Conservation (phyloP, 2,888 invertebrate species). For the Sphaerophoria taeniata region DNA sequence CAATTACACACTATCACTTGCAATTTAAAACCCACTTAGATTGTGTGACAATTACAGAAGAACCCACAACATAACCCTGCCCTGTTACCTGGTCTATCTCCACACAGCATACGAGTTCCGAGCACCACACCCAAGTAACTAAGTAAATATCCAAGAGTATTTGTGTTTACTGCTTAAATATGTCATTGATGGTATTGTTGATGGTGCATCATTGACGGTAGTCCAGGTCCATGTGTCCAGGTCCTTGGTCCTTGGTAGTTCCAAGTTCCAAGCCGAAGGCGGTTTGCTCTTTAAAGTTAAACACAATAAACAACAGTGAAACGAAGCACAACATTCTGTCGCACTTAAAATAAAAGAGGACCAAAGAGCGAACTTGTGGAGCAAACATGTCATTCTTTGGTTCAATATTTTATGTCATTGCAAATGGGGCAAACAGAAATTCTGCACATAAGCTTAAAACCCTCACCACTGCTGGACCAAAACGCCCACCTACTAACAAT, state of each 20-base stretch:
- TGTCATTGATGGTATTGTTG: slow-evolving; percentile 40
- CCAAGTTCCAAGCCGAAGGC: background rate
- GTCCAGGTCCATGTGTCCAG: background rate
- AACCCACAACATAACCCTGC: slow-evolving; percentile 28
- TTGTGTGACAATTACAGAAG: slow-evolving; percentile 57
- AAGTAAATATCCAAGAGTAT: slow-evolving; percentile 59
- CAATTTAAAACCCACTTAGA: slow-evolving; percentile 49
- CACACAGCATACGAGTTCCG: background rate
- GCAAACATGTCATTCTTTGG: slow-evolving; percentile 66
- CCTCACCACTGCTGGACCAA: background rate
- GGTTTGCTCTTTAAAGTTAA: slow-evolving; percentile 35
- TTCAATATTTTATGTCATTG: slow-evolving; percentile 71
- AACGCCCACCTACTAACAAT: slow-evolving; percentile 11
- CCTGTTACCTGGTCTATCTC: background rate
- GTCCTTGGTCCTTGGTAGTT: background rate
- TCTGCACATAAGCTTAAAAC: slow-evolving; percentile 29
- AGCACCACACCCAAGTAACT: slow-evolving; percentile 4
- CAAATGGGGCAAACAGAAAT: slow-evolving; percentile 66
- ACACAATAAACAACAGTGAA: slow-evolving; percentile 53
- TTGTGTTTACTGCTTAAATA: slow-evolving; percentile 53
- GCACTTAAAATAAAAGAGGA: slow-evolving; percentile 37
- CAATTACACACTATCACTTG: slow-evolving; percentile 51
- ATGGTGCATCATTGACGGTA: slow-evolving; percentile 6
- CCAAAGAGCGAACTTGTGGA: slow-evolving; percentile 9
- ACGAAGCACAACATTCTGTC: slow-evolving; percentile 34